phyloP scores from a whole-genome alignment of 2,797 vertebrate species.

The Chanos chanos region DNA sequence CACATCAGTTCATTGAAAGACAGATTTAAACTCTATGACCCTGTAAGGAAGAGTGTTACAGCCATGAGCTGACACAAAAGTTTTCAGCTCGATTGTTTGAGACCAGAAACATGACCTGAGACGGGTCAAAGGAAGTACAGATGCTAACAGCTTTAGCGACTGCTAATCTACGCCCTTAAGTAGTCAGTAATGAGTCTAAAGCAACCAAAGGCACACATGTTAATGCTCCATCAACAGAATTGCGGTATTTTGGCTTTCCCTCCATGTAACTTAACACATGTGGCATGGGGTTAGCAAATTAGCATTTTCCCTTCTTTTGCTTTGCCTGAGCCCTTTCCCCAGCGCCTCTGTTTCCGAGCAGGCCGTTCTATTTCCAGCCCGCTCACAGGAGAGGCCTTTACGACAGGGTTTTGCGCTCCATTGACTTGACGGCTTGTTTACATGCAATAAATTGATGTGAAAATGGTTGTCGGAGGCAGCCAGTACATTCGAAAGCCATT shows the following conservation, averaged over 20 bases:
- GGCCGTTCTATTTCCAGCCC: conserved; percentile 26
- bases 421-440: conserved; percentile 55
- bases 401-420: conserved; percentile 46
- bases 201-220: conserved; percentile 28
- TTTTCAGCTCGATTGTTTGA: no score
- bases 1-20: no score
- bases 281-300: conserved; percentile 14
- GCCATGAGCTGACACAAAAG: no score
- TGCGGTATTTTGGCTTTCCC: conserved; percentile 11
- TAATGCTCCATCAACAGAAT: conserved; percentile 16
- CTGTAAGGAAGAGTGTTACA: no score
- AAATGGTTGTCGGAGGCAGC: conserved; percentile 61
- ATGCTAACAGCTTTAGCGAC: no score
- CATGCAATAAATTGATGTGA: conserved; percentile 60
- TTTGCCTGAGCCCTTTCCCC: conserved; percentile 1
- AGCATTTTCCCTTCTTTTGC: conserved; percentile 19
- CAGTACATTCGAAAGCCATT: conserved; percentile 63
- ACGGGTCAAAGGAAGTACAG: no score
- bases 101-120: no score
- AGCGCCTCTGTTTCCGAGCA: conserved; percentile 8
- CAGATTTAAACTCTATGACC: no score
- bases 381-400: conserved; percentile 30
- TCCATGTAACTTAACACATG: conserved; percentile 28
- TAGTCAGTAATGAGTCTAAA: conserved; percentile 11
- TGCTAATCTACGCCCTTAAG: no score